phyloP scores from a whole-genome alignment of 2,113 vertebrate genomes.

The Trogon surrucura region DNA sequence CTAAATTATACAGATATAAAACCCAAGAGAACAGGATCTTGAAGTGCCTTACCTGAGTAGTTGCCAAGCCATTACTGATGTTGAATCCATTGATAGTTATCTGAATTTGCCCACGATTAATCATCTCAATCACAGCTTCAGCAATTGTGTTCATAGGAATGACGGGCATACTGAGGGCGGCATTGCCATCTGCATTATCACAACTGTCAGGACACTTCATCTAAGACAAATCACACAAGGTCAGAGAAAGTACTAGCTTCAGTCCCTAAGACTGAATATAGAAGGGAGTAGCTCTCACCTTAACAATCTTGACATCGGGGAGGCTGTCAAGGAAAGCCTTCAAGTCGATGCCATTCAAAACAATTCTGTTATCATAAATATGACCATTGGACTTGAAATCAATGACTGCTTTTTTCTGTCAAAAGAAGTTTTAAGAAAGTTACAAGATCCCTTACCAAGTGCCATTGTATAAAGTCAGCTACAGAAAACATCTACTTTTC shows the following conservation, averaged over 20 bases:
- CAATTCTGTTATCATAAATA: slow-evolving; percentile 98
- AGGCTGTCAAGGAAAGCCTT: slow-evolving; percentile 98
- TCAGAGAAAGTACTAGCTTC: background rate
- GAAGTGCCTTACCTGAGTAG: slow-evolving; percentile 88
- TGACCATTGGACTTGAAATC: slow-evolving; percentile 99
- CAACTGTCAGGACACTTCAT: slow-evolving; percentile 94
- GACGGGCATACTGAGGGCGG: slow-evolving; percentile 94
- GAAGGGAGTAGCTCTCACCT: slow-evolving; percentile 77
- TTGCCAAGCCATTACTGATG: slow-evolving; percentile 97
- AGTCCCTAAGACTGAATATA: background rate
- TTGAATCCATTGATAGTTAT: slow-evolving; percentile 98
- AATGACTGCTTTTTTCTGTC: slow-evolving; percentile 98
- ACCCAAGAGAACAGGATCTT: background rate
- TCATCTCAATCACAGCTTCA: slow-evolving; percentile 99
- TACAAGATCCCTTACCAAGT: background rate
- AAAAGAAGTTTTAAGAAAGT: background rate
- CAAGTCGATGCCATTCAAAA: slow-evolving; percentile 96
- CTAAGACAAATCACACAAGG: slow-evolving; percentile 62
- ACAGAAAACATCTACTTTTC: background rate
- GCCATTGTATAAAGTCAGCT: background rate
- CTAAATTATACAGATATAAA: background rate
- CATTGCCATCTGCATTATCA: slow-evolving; percentile 86
- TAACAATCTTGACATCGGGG: slow-evolving; percentile 96
- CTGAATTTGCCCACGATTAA: slow-evolving; percentile 98
- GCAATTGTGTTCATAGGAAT: slow-evolving; percentile 99